Evolutionary conservation across 53 echinoderm and acorn worm species (phyloP).

Genomic region (Mesocentrotus franciscanus): DNA sequence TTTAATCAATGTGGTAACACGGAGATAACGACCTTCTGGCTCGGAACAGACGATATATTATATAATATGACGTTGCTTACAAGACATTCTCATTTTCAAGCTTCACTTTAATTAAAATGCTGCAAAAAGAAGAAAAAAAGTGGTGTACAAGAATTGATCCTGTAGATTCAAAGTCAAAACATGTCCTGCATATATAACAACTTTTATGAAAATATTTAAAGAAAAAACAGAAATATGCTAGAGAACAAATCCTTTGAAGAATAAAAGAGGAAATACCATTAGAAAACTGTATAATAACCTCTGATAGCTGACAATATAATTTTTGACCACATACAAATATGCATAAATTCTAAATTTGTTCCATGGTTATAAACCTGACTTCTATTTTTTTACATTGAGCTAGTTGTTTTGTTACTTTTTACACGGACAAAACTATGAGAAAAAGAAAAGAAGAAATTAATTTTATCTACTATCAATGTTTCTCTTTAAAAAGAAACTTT

Average conservation of each 20-base stretch:
- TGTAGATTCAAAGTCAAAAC: too few species aligned
- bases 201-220: too few species aligned
- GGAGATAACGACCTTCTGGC: too few species aligned
- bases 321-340: slow-evolving; percentile 4
- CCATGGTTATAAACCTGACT: slow-evolving; percentile 1
- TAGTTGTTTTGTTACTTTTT: not conserved
- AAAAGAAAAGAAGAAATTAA: not conserved
- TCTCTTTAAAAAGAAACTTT: not conserved
- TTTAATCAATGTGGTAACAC: too few species aligned
- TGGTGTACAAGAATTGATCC: too few species aligned
- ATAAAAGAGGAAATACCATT: not conserved
- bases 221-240: too few species aligned
- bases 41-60: too few species aligned
- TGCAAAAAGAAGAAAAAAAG: too few species aligned
- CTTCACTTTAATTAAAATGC: too few species aligned
- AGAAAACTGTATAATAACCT: not conserved
- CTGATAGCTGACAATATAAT: not conserved
- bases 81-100: too few species aligned
- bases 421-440: not conserved
- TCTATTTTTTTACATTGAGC: not conserved
- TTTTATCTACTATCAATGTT: not conserved
- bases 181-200: too few species aligned
- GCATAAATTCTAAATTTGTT: slow-evolving; percentile 32
- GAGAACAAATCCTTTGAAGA: not conserved
- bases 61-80: too few species aligned